These are phyloP conservation scores for Thelaira solivaga DNA, from an alignment of 2,888 invertebrate genomes.

Conservation along the genomic window DNA sequence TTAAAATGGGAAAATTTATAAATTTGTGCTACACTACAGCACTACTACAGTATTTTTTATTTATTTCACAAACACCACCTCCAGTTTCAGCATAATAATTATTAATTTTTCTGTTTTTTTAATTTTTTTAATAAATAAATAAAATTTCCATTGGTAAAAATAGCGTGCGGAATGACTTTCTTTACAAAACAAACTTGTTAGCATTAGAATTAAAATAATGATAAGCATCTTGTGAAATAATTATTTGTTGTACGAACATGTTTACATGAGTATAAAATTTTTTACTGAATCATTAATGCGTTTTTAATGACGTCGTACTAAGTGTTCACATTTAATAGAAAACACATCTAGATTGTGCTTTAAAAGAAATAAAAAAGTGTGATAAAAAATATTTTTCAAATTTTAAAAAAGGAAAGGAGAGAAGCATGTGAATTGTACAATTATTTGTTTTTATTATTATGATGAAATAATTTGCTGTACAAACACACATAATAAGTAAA, in stretches of 20 bases:
- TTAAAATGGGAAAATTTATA: constrained; percentile 15
- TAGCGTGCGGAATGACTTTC: too few species aligned
- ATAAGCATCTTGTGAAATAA: too few species aligned
- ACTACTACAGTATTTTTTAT: not conserved
- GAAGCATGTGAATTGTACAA: too few species aligned
- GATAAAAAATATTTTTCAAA: constrained; percentile 1
- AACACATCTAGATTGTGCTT: too few species aligned
- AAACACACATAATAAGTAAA: too few species aligned
- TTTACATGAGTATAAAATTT: too few species aligned
- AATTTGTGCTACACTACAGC: too few species aligned
- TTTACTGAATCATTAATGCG: not conserved
- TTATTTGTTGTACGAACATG: too few species aligned
- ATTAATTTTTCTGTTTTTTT: not conserved
- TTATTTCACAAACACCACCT: not conserved
- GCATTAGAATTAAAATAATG: not conserved
- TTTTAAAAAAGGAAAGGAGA: too few species aligned
- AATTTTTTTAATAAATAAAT: not conserved
- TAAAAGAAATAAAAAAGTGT: constrained; percentile 14
- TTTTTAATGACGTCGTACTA: constrained; percentile 10
- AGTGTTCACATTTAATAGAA: too few species aligned
- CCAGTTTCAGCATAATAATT: constrained; percentile 1
- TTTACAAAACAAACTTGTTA: not conserved
- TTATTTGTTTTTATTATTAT: too few species aligned
- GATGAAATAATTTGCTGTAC: too few species aligned
- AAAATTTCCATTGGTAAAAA: not conserved